Conservation (phyloP, 2,888 invertebrate species). For the Oxyteleia sp. region DNA sequence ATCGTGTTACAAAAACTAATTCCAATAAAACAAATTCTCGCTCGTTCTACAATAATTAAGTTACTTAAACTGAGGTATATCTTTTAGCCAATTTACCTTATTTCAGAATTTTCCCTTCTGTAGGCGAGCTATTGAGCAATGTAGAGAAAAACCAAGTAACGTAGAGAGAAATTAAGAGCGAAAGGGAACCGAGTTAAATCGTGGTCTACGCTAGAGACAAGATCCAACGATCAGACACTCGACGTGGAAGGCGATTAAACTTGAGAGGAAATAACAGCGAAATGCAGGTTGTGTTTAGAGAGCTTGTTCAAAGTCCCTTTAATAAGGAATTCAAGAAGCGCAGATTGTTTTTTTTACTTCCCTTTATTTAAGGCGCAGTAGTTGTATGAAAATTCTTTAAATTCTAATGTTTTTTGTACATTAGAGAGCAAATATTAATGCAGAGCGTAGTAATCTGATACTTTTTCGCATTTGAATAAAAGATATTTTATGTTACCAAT, state of each 20-base stretch:
- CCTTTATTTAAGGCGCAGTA: conserved; percentile 18
- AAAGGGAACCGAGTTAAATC: conserved; percentile 76
- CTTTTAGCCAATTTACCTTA: conserved; percentile 53
- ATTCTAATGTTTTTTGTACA: neutral
- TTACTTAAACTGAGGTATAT: conserved; percentile 52
- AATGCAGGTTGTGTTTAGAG: conserved; percentile 64
- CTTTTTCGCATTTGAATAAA: neutral
- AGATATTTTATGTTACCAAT: too few relatives aligned
- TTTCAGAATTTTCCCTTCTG: conserved; percentile 62
- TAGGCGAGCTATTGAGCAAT: conserved; percentile 34
- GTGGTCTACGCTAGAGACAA: conserved; percentile 72
- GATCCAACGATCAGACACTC: conserved; percentile 75
- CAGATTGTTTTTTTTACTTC: conserved; percentile 33
- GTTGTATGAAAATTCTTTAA: conserved; percentile 4
- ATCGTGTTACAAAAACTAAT: too few relatives aligned
- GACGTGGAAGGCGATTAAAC: conserved; percentile 77
- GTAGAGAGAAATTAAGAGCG: conserved; percentile 68
- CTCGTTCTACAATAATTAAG: conserved; percentile 63
- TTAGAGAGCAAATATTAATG: neutral
- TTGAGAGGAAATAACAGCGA: conserved; percentile 66
- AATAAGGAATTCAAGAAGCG: conserved; percentile 50
- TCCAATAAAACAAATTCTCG: too few relatives aligned
- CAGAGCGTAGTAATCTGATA: neutral
- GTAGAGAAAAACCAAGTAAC: conserved; percentile 57
- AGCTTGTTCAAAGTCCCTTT: conserved; percentile 62